Conservation (phyloP, 2,797 vertebrate genomes). For the Poecilia gillii region DNA sequence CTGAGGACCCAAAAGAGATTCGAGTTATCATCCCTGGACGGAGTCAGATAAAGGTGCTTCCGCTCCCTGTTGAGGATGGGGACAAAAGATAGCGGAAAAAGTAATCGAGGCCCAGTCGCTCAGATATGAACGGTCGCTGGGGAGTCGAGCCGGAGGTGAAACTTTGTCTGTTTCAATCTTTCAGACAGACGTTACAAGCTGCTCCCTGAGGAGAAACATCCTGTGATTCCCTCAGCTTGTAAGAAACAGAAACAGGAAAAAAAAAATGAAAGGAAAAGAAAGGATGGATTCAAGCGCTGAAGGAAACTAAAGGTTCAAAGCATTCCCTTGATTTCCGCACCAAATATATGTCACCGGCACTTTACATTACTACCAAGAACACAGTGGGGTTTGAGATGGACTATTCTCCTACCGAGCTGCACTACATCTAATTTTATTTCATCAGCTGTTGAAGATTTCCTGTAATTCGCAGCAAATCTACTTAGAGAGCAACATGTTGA, state of each 20-base stretch:
- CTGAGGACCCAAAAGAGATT: constrained; percentile 48
- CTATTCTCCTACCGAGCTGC: constrained; percentile 23
- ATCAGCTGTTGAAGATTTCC: constrained; percentile 18
- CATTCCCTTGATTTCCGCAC: constrained; percentile 24
- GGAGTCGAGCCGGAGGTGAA: constrained; percentile 57
- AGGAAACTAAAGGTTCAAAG: constrained; percentile 21
- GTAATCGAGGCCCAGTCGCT: constrained; percentile 58
- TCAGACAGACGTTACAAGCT: constrained; percentile 58
- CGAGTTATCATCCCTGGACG: constrained; percentile 35
- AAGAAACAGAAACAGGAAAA: constrained; percentile 17
- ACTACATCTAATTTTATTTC: constrained; percentile 18
- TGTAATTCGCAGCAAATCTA: constrained; percentile 10
- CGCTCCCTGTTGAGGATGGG: constrained; percentile 46
- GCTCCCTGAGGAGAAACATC: constrained; percentile 46
- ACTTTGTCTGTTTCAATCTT: constrained; percentile 64
- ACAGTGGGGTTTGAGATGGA: constrained; percentile 3
- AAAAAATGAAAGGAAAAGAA: constrained; percentile 15
- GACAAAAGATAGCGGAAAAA: constrained; percentile 53
- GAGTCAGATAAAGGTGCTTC: constrained; percentile 49
- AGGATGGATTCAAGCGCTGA: constrained; percentile 7
- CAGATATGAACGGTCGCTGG: constrained; percentile 52
- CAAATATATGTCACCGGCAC: constrained; percentile 25
- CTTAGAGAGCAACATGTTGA: constrained; percentile 16
- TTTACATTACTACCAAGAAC: constrained; percentile 14
- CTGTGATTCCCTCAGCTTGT: constrained; percentile 42